Evolutionary conservation across 2,113 vertebrate genomes (phyloP).

Genomic region (Daboia siamensis): DNA sequence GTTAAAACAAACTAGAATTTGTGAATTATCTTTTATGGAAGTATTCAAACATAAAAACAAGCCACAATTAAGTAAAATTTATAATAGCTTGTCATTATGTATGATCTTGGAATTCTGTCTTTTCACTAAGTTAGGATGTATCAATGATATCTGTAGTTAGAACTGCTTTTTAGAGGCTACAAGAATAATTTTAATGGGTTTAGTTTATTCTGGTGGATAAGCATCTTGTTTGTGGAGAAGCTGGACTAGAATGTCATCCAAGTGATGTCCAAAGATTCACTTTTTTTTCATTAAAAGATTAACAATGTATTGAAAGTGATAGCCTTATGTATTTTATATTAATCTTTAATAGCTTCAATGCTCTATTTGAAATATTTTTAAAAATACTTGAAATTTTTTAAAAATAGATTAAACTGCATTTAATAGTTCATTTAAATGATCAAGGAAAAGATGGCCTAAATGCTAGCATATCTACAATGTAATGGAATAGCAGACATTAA

Average conservation of each 20-base stretch:
- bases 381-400: conserved; percentile 37
- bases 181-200: background rate
- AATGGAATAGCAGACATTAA: conserved; percentile 53
- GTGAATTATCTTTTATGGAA: background rate
- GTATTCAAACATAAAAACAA: background rate
- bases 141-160: background rate
- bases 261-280: background rate
- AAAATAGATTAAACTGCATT: background rate
- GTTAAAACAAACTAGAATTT: background rate
- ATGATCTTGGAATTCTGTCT: background rate
- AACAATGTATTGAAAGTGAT: background rate
- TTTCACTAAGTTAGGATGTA: background rate
- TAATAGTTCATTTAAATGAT: background rate
- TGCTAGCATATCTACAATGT: conserved; percentile 41
- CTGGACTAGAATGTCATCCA: background rate
- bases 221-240: background rate
- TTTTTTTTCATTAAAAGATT: background rate
- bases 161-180: background rate
- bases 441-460: background rate
- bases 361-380: background rate
- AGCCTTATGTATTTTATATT: background rate
- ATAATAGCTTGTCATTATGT: background rate
- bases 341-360: background rate
- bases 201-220: background rate
- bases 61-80: background rate